Base-by-base conservation (phyloP, 2,797 vertebrate species). In the Rhinatrema bivittatum region DNA sequence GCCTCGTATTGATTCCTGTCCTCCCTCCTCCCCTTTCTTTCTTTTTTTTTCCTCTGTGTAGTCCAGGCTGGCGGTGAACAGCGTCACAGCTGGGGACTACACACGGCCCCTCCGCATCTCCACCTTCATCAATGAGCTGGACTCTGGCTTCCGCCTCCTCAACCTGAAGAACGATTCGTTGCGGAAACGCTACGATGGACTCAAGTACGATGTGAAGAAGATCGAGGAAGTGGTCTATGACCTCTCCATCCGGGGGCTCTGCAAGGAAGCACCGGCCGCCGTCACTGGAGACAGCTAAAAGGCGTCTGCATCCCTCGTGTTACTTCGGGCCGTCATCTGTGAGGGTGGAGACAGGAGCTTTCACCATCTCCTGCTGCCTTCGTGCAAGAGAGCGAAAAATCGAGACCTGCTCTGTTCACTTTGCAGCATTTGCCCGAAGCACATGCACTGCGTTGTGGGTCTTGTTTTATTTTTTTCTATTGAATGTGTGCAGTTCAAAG, bases 181-280 rank as follows among this genome's bases (percentile, higher is more conserved):
- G 56, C 74, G 96, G 49, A 99, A 99, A 51, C 93, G 96, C 18
- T 99, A 99, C 1, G 96, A 99, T 1, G 96, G 96, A 60, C 85
- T 98, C 29, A 99, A 99, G 53, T 99, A 99, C 0, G 96, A 98
- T 0, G 94, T 99, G 66, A 99, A 98, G 82, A 99, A 99, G 61
- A 96, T 98, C 0, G 96, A 99, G 70, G 94, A 99, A 54, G 94
- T 98, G 60, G 94, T 99, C 40, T 99, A 99, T 0, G 94, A 99
- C 53, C 68, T 99, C 54, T 98, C 96, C 0, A 99, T 99, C 69
- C 84, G 96, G 2, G 94, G 96, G 45, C 87, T 99, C 58, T 84
- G 82, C 48, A 94, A 91, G 78, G 89, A 93, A 48, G 65, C 85
- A 3, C 33, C 65, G 1, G n/a, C n/a, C n/a, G n/a, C n/a, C n/a